Conservation (phyloP, 2,888 invertebrate species). For the Corbicula japonica region DNA sequence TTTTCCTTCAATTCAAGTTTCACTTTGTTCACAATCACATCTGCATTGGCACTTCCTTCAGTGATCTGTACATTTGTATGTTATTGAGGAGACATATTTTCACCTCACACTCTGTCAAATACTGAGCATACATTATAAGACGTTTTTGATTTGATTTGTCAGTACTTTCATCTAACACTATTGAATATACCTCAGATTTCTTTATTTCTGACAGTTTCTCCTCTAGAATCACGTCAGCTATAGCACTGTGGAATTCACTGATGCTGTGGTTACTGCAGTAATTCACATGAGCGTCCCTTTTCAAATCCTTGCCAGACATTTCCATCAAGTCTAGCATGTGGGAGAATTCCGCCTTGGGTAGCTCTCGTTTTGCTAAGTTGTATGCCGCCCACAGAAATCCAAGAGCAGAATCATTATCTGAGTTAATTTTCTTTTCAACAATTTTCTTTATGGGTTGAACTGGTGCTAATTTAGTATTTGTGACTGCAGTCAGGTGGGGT, state of each 20-base stretch:
- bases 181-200: slow-evolving; percentile 23
- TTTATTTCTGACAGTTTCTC: slow-evolving; percentile 11
- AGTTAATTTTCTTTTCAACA: background rate
- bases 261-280: slow-evolving; percentile 32
- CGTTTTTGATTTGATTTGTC: slow-evolving; percentile 50
- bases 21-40: slow-evolving; percentile 33
- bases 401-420: background rate
- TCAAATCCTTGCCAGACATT: background rate
- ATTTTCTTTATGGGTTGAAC: background rate
- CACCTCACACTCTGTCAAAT: slow-evolving; percentile 10
- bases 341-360: slow-evolving; percentile 30
- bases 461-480: background rate
- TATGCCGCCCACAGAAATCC: background rate
- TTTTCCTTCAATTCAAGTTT: slow-evolving; percentile 24
- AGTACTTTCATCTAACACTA: slow-evolving; percentile 48
- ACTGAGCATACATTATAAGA: slow-evolving; percentile 41
- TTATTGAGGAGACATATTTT: slow-evolving; percentile 27
- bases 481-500: background rate
- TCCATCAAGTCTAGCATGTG: slow-evolving; percentile 17
- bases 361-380: slow-evolving; percentile 13
- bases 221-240: slow-evolving; percentile 23
- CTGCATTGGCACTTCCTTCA: slow-evolving; percentile 39
- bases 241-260: slow-evolving; percentile 34
- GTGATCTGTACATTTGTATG: slow-evolving; percentile 43
- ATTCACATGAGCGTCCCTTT: background rate